Evolutionary conservation across 1,140 invertebrate genomes (phyloP), one percentile per base, ranked within the genome.

Genomic region (Drosophila bocqueti): DNA sequence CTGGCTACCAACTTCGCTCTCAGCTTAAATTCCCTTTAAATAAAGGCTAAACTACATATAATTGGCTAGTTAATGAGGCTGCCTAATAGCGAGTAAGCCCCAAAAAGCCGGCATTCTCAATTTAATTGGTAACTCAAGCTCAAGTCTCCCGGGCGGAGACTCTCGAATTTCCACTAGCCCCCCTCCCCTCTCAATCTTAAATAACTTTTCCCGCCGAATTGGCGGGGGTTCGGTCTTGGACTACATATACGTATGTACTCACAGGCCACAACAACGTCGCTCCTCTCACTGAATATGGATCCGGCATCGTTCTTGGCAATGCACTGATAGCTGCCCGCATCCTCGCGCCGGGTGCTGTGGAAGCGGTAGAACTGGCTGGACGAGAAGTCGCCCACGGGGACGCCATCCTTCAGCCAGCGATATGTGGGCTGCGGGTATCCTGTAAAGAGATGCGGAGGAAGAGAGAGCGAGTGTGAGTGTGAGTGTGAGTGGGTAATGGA

Each of bases 291-390:
- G 91, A 98, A 96, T 92, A 99, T 97, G 50, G 97, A 96, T 46
- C 98, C 98, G 50, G 97, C 97, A 77, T 96, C 96, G 93, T 98
- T 99, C 65, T 95, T 95, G 11, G 98, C 98, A 52, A 98, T 95
- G 93, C 98, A 99, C 91, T 98, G 96, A 93, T 99, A 99, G 40
- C 96, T 95, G 16, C 98, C 98, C 36, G 96, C 96, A 93, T 98
- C 97, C 61, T 96, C 94, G 36, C 95, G 94, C 61, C 95, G 95
- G 2, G 97, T 96, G 79, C 95, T 96, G 71, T 96, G 95, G 67
- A 98, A 97, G 90, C 96, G 96, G 93, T 96, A 96, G 92, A 96
- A 97, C 81, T 96, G 94, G 87, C 97, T 96, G 8, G 95, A 95
- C 45, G 96, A 95, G 83, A 96, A 96, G 80, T 96, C 96, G 42